Base-by-base conservation (phyloP, 1,140 invertebrate species). In the Eubasilissa regina region DNA sequence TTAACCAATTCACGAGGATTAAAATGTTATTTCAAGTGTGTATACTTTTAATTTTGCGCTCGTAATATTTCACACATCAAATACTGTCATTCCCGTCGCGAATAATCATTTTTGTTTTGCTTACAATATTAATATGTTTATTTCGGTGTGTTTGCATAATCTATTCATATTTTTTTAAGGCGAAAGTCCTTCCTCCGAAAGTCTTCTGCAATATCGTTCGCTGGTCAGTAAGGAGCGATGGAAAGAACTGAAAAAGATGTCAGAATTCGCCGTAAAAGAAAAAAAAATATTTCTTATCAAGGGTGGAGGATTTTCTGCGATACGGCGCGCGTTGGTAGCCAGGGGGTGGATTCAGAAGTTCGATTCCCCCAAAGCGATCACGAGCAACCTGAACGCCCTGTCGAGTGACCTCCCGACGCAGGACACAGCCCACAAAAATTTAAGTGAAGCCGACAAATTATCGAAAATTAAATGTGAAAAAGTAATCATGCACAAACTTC, bases 341-440 rank as follows among this genome's bases (percentile, higher is more conserved):
- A 85, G 92, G 25, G 91, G 92, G 3, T 93, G 92, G 92, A 85
- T 93, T 1, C 92, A 93, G 83, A 93, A 93, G 85, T 88, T 91
- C 81, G 92, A 93, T 83, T 86, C 89, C 21, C 88, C 90, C 81
- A 89, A 90, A 85, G 68, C 80, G 10, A 35, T 53, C 1, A 4
- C 86, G 83, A 83, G 80, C 82, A 13, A 82, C 77, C 7, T 77
- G 83, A 45, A 84, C 81, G 25, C 86, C 85, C 70, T 82, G 81
- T 12, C 70, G 12, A 56, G 51, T n/a, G 78, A 82, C 12, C 35
- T 77, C 17, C 15, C 58, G 3, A 45, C 76, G 9, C 75, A 82
- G 25, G 56, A 72, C 12, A 25, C 55, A n/a, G 17, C 75, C 25
- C 74, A 62, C 85, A 83, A 88, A 86, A 84, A 83, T 84, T 47